Conservation (phyloP, 2,888 invertebrate species). For the Cephus pygmeus region DNA sequence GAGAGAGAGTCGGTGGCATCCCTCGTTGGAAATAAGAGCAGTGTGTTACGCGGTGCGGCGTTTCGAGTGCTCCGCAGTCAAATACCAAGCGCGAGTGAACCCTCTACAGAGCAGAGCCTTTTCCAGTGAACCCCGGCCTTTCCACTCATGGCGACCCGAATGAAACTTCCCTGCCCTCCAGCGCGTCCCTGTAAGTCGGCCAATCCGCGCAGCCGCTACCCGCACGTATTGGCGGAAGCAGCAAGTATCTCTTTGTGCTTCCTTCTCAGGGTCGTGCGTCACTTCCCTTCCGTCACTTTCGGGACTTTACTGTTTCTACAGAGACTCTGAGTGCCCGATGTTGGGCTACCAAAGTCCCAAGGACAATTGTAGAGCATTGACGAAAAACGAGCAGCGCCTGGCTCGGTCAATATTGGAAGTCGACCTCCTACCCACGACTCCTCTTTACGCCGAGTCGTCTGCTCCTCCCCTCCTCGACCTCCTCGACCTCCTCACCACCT, state of each 20-base stretch:
- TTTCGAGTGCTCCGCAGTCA: constrained; percentile 39
- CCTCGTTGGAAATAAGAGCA: constrained; percentile 37
- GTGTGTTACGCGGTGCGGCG: constrained; percentile 38
- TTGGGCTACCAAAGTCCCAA: no score
- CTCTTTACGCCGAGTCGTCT: constrained; percentile 13
- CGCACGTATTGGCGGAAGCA: no score
- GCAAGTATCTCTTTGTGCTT: no score
- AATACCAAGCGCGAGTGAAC: constrained; percentile 23
- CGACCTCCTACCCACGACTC: constrained; percentile 32
- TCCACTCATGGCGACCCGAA: constrained; percentile 42
- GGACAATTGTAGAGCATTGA: no score
- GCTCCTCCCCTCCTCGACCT: background rate
- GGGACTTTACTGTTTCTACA: no score
- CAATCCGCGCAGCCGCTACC: constrained; percentile 18
- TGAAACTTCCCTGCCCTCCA: constrained; percentile 33
- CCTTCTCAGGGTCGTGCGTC: no score
- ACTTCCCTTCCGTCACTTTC: no score
- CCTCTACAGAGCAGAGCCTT: background rate
- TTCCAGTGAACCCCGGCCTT: background rate
- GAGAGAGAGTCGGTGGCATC: constrained; percentile 17
- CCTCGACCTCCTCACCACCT: no score
- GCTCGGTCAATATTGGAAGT: constrained; percentile 57
- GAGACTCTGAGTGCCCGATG: no score
- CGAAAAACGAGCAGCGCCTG: constrained; percentile 14
- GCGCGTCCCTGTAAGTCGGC: constrained; percentile 25